Evolutionary conservation across 2,888 invertebrate genomes (phyloP).

Genomic region (Drosophila limbata): DNA sequence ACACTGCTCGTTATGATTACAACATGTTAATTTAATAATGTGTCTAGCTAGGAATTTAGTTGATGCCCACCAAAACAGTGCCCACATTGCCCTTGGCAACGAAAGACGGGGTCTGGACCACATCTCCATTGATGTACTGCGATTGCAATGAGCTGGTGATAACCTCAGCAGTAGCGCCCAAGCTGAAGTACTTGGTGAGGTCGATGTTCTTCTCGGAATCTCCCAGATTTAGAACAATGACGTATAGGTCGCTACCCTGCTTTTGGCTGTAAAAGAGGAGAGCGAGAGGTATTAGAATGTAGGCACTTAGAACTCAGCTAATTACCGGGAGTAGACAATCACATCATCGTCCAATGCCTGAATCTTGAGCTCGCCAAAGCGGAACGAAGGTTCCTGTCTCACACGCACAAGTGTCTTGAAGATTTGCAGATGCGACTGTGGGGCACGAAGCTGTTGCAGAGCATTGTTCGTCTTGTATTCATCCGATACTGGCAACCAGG

Average conservation of each 20-base stretch:
- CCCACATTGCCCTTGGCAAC: constrained; percentile 79
- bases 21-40: neutral
- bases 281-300: neutral
- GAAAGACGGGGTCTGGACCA: constrained; percentile 69
- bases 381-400: constrained; percentile 86
- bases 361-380: constrained; percentile 73
- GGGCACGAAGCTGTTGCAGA: constrained; percentile 85
- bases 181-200: constrained; percentile 81
- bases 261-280: constrained; percentile 62
- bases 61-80: constrained; percentile 78
- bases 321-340: constrained; percentile 82
- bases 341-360: constrained; percentile 77
- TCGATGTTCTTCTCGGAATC: constrained; percentile 85
- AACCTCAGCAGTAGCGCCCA: constrained; percentile 79
- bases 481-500: constrained; percentile 90
- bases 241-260: constrained; percentile 78
- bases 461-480: constrained; percentile 88
- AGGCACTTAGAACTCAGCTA: accelerated
- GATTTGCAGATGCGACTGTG: constrained; percentile 88
- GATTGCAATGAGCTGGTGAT: constrained; percentile 84
- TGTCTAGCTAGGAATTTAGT: constrained; percentile 13
- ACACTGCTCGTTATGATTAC: constrained; percentile 5
- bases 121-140: constrained; percentile 81
- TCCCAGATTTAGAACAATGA: constrained; percentile 87
- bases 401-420: constrained; percentile 87